Conservation (phyloP, 2,797 vertebrate species). For the Carduelis carduelis region DNA sequence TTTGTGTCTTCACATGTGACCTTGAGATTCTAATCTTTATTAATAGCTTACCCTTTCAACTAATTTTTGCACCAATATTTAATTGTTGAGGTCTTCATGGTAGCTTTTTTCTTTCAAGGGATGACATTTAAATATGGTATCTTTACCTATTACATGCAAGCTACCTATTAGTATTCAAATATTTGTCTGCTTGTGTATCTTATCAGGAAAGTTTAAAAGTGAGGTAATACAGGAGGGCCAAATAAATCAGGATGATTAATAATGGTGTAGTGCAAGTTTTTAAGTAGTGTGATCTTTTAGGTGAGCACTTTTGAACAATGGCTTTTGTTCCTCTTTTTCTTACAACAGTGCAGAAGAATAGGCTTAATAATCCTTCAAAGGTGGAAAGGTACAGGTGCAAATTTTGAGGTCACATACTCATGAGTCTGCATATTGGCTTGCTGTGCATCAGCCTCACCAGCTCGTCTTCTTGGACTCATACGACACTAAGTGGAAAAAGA, state of each 20-base stretch:
- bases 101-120: not conserved
- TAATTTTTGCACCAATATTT: not conserved
- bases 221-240: not conserved
- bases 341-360: not conserved
- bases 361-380: not conserved
- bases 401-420: not conserved
- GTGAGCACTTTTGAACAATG: not conserved
- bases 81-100: not conserved
- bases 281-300: not conserved
- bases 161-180: not conserved
- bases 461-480: not conserved
- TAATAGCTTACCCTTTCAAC: not conserved
- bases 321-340: not conserved
- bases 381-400: not conserved
- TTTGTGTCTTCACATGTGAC: not conserved
- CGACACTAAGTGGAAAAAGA: not conserved
- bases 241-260: not conserved
- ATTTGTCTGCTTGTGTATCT: not conserved
- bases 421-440: not conserved
- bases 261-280: not conserved
- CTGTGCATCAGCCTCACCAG: not conserved
- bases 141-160: not conserved
- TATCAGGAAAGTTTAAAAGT: not conserved
- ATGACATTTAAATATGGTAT: not conserved
- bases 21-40: not conserved